Evolutionary conservation across 2,888 invertebrate species (phyloP).

Genomic region (Orthosia incerta): DNA sequence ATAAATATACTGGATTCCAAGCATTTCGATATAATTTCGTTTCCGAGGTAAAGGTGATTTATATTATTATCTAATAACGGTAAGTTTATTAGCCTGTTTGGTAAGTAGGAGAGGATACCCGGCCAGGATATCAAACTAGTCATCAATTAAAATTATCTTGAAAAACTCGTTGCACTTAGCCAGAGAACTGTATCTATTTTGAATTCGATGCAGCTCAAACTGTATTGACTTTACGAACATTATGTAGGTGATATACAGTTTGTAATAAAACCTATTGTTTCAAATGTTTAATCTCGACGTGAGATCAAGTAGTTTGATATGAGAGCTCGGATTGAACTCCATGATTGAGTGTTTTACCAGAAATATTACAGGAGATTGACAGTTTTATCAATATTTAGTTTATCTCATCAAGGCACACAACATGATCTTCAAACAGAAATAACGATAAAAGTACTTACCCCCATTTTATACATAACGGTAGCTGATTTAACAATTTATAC

Average conservation of each 20-base stretch:
- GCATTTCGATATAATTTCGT: conserved; percentile 2
- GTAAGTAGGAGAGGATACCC: conserved; percentile 28
- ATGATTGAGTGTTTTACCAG: conserved; percentile 32
- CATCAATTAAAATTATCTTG: conserved; percentile 39
- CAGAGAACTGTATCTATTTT: conserved; percentile 33
- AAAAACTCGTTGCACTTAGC: conserved; percentile 39
- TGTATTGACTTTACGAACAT: conserved; percentile 1
- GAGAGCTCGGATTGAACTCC: conserved; percentile 36
- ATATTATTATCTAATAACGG: conserved; percentile 42
- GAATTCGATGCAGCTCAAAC: conserved; percentile 29
- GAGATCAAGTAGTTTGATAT: conserved; percentile 45
- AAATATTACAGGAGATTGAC: conserved; percentile 34
- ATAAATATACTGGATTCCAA: conserved; percentile 4
- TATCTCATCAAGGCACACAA: conserved; percentile 13
- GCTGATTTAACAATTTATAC: background rate
- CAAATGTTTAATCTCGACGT: conserved; percentile 44
- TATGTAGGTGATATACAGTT: conserved; percentile 16
- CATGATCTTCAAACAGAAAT: conserved; percentile 12
- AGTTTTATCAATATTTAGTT: conserved; percentile 54
- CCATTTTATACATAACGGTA: conserved; percentile 1
- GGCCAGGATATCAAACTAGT: conserved; percentile 57
- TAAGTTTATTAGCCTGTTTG: conserved; percentile 33
- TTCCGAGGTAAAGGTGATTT: conserved; percentile 15
- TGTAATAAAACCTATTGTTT: conserved; percentile 38
- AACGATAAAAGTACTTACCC: conserved; percentile 18